Base-by-base conservation (phyloP, 2,113 vertebrate species). In the Galbula dea region DNA sequence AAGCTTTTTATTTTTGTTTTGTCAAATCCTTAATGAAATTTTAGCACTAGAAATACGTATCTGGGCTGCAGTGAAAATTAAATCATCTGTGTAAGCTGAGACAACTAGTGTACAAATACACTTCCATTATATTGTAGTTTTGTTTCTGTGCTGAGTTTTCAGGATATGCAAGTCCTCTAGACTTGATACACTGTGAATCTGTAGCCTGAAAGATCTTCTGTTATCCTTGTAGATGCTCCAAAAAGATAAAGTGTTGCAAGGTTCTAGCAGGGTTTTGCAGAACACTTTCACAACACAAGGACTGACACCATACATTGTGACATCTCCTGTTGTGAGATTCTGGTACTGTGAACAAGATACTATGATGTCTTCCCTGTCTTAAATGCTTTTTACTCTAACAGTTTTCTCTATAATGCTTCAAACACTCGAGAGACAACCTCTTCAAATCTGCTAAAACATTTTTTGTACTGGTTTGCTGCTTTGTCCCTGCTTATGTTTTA, bases 181-280 rank as follows among this genome's bases (percentile, higher is more conserved):
- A 65, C 55, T 88, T 55, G 63, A 34, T 89, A 80, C n/a, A 3
- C 63, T 83, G 78, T 83, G 79, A 80, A 86, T 91, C 78, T 45
- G 23, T 80, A 94, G 78, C 39, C 59, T 87, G 58, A 73, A 76
- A 89, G 57, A 58, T 92, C 54, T 87, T 79, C 80, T 86, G 86
- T 93, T 92, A 59, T 67, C 30, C 46, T 85, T 24, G 0, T 71
- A 71, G 86, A 37, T 83, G 39, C 81, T 94, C 51, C 67, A 91
- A 48, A 72, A 83, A 41, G 59, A 88, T 68, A 94, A 96, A 88
- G 82, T 95, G 89, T 94, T 95, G 91, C 63, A 88, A 87, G 86
- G 91, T 80, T 96, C 94, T 94, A 94, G 82, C 94, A 88, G 84
- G 89, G 89, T 95, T 96, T 94, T 94, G 48, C 75, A 63, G 86